Evolutionary conservation across 2,888 invertebrate genomes (phyloP).

Genomic region (Drosophila setosimentum): DNA sequence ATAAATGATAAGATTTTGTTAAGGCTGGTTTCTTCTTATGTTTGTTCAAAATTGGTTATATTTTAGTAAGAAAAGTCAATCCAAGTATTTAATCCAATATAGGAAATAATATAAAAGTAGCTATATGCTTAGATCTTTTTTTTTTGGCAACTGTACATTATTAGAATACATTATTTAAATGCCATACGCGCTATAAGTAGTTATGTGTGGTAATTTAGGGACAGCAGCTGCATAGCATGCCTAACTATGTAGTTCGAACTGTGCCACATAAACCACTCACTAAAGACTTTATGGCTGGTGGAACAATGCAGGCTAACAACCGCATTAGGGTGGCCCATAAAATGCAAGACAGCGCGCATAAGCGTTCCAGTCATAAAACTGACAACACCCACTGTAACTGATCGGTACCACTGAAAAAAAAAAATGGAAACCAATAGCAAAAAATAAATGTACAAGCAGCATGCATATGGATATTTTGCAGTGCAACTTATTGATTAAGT

Average conservation of each 20-base stretch:
- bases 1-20: no score
- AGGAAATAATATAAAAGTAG: not conserved
- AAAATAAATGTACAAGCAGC: not conserved
- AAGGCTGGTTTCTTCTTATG: not conserved
- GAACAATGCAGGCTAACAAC: constrained; percentile 46
- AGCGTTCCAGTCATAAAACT: constrained; percentile 50
- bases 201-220: constrained; percentile 7
- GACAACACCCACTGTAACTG: constrained; percentile 71
- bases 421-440: constrained; percentile 1
- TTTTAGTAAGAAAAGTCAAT: not conserved
- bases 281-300: constrained; percentile 46
- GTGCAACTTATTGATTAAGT: constrained; percentile 72
- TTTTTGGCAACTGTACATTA: not conserved
- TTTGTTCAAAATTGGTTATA: not conserved
- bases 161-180: not conserved
- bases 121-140: not conserved
- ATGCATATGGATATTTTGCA: not conserved
- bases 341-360: constrained; percentile 15
- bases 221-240: constrained; percentile 52
- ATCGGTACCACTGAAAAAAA: constrained; percentile 46
- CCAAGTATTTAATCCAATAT: not conserved
- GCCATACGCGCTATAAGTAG: not conserved
- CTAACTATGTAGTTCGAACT: constrained; percentile 37
- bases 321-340: constrained; percentile 57
- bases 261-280: constrained; percentile 46